Base-by-base conservation (phyloP, 2,797 vertebrate species). In the Tiaroga cobitis region DNA sequence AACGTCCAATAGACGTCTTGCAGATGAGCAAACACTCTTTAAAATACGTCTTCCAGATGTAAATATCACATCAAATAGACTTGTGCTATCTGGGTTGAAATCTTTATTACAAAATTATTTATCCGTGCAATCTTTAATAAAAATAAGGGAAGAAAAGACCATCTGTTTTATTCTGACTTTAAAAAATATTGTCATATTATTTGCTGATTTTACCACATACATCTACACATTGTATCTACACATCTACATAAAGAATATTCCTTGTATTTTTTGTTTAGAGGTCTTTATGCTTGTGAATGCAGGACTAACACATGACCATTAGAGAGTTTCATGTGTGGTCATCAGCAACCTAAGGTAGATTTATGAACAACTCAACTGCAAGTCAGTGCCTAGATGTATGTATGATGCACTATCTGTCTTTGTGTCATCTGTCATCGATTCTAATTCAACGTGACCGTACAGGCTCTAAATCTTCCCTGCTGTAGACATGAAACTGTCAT, bases 371-470 rank as follows among this genome's bases (percentile, higher is more conserved):
- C 73, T 81, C 72, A 81, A 67, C 26, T 24, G 39, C 63, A 69
- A 56, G 69, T 75, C 70, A 67, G 82, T 29, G 46, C 70, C 77
- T 83, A 37, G 76, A 76, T 78, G 68, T 59, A 83, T 70, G 63
- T 83, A 77, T 84, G 79, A 87, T 76, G 73, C 73, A 41, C 68
- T 32, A 56, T 80, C 67, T 46, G 46, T 85, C 70, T 81, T 86
- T 76, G 54, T 85, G 72, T 84, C 77, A 85, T 82, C 68, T 69
- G 83, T 78, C 76, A 90, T 82, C 54, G 54, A 63, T 54, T 73
- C 43, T 76, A 83, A 85, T 82, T 69, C 72, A 65, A 41, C 11
- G 24, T 80, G 49, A 72, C 59, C 29, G 13, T n/a, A 73, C 26
- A 32, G 24, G 24, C 63, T 77, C 72, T 79, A 79, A 81, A 89